phyloP scores from a whole-genome alignment of 2,113 vertebrate genomes.

The Chlamydotis undulata region DNA sequence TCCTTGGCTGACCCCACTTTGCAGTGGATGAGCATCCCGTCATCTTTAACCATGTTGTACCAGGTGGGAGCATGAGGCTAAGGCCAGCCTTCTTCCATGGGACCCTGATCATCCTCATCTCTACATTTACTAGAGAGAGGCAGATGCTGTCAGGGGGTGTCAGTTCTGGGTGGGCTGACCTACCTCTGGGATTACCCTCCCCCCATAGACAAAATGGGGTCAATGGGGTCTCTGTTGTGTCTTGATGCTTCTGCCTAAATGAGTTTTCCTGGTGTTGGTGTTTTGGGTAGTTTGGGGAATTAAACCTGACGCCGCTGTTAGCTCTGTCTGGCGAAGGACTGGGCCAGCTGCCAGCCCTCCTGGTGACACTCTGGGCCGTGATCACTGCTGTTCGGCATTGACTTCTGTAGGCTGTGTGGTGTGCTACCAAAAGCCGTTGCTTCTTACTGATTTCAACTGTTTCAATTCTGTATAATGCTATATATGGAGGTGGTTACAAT shows the following conservation, averaged over 20 bases:
- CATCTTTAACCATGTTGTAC: neutral
- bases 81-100: neutral
- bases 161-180: neutral
- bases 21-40: neutral
- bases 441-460: neutral
- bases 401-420: neutral
- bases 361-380: neutral
- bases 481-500: neutral
- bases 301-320: neutral
- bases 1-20: constrained; percentile 4
- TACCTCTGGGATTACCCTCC: neutral
- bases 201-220: neutral
- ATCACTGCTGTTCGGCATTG: neutral
- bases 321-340: neutral
- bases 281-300: neutral
- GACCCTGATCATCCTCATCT: neutral
- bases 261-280: neutral
- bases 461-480: neutral
- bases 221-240: fast-evolving
- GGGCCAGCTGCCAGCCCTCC: neutral
- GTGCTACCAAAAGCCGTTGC: neutral
- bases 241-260: neutral
- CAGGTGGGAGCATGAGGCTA: neutral
- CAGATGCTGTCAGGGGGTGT: neutral
- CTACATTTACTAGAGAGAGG: neutral